phyloP scores from a whole-genome alignment of 2,888 invertebrate genomes.

The Clistopyga incitator region DNA sequence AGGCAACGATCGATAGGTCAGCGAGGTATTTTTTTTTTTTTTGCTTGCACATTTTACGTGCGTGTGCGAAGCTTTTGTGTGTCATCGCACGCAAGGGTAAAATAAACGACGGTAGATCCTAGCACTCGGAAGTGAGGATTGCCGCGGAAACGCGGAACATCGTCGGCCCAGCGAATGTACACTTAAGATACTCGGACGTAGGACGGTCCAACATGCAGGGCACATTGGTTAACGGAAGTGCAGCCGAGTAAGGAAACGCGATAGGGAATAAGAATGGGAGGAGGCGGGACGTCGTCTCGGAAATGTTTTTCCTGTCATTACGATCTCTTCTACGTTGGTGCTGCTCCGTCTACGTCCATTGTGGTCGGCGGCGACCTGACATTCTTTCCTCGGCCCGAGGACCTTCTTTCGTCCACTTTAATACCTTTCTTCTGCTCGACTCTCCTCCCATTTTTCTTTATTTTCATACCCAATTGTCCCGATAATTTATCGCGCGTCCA shows the following conservation, averaged over 20 bases:
- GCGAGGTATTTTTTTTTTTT: neutral
- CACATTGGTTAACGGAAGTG: conserved; percentile 31
- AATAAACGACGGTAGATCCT: conserved; percentile 33
- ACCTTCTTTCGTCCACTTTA: conserved; percentile 2
- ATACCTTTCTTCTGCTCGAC: conserved; percentile 11
- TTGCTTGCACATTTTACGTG: neutral
- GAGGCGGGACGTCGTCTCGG: conserved; percentile 51
- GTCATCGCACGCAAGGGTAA: conserved; percentile 23
- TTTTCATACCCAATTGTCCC: neutral
- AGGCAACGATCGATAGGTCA: neutral
- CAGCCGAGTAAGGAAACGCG: conserved; percentile 16
- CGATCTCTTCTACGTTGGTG: conserved; percentile 31
- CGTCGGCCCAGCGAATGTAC: conserved; percentile 13
- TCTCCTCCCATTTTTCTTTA: conserved; percentile 1
- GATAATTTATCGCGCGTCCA: neutral
- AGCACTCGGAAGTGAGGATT: conserved; percentile 45
- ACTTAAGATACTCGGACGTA: conserved; percentile 7
- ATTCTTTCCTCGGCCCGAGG: neutral
- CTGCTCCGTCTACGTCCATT: conserved; percentile 19
- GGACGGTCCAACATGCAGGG: neutral
- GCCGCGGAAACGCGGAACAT: conserved; percentile 47
- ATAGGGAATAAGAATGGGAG: conserved; percentile 44
- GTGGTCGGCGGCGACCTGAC: neutral
- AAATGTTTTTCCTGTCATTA: conserved; percentile 63
- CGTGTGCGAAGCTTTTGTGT: neutral